phyloP scores from a whole-genome alignment of 2,888 invertebrate genomes.

The Synergus gifuensis region DNA sequence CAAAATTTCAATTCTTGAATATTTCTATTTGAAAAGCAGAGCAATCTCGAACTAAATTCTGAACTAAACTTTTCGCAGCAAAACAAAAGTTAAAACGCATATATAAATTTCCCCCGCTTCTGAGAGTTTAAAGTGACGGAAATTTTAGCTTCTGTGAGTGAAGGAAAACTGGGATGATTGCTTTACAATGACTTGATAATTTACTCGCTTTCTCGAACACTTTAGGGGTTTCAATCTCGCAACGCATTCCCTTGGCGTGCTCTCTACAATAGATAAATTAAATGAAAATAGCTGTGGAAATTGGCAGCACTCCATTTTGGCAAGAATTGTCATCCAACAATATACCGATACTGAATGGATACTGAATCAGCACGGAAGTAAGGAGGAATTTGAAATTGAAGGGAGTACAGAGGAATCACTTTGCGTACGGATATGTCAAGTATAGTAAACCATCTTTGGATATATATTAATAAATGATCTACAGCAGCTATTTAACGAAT shows the following conservation, averaged over 20 bases:
- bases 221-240: slow-evolving; percentile 47
- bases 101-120: neutral
- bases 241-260: slow-evolving; percentile 49
- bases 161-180: slow-evolving; percentile 22
- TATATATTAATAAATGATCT: too few species aligned
- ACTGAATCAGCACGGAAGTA: slow-evolving; percentile 42
- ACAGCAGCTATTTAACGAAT: too few species aligned
- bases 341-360: slow-evolving; percentile 53
- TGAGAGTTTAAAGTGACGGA: slow-evolving; percentile 35
- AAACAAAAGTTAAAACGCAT: neutral
- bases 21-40: too few species aligned
- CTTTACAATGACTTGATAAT: slow-evolving; percentile 45
- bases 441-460: neutral
- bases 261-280: slow-evolving; percentile 54
- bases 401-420: slow-evolving; percentile 32
- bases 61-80: neutral
- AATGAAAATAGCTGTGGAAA: slow-evolving; percentile 54
- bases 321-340: slow-evolving; percentile 55
- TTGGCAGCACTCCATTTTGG: slow-evolving; percentile 55
- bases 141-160: slow-evolving; percentile 43
- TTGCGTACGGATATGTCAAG: neutral
- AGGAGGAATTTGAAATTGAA: slow-evolving; percentile 13
- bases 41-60: too few species aligned
- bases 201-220: slow-evolving; percentile 42
- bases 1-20: too few species aligned